phyloP scores from a whole-genome alignment of 2,113 vertebrate genomes.

The Butorides virescens region DNA sequence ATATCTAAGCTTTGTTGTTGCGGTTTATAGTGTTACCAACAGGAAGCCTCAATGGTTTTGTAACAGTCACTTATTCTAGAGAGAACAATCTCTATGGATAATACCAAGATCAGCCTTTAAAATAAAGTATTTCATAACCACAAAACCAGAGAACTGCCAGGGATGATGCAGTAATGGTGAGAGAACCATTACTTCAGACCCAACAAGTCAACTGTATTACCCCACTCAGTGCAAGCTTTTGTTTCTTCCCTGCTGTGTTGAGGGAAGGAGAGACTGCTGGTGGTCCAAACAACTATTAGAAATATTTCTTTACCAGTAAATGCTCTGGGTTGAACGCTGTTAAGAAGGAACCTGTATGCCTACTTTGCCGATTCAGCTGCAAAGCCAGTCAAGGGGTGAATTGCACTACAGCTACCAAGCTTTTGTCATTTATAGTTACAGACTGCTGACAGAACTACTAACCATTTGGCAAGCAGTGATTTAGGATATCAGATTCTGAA shows the following conservation, averaged over 20 bases:
- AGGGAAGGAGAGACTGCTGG: background rate
- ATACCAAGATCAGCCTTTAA: constrained; percentile 5
- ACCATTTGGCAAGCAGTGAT: background rate
- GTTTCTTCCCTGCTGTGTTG: background rate
- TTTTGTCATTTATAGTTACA: background rate
- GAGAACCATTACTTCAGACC: background rate
- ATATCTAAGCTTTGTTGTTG: constrained; percentile 40
- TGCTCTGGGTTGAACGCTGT: background rate
- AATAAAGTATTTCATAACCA: constrained; percentile 34
- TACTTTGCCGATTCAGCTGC: background rate
- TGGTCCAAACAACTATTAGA: accelerated
- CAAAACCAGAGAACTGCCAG: constrained; percentile 26
- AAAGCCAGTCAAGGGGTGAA: background rate
- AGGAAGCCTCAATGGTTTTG: constrained; percentile 66
- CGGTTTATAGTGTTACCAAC: constrained; percentile 53
- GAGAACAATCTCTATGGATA: constrained; percentile 19
- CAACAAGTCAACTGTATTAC: background rate
- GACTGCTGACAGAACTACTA: background rate
- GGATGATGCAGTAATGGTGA: background rate
- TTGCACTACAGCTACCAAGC: background rate
- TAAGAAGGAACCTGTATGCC: background rate
- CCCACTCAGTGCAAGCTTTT: background rate
- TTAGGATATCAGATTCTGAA: background rate
- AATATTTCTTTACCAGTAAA: background rate
- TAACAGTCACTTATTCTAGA: constrained; percentile 33